Percentiles rank a stretch among this genome's conserved stretches.
Conservation (phyloP, 2,888 invertebrate species). For the Amblyjoppa fuscipennis region DNA sequence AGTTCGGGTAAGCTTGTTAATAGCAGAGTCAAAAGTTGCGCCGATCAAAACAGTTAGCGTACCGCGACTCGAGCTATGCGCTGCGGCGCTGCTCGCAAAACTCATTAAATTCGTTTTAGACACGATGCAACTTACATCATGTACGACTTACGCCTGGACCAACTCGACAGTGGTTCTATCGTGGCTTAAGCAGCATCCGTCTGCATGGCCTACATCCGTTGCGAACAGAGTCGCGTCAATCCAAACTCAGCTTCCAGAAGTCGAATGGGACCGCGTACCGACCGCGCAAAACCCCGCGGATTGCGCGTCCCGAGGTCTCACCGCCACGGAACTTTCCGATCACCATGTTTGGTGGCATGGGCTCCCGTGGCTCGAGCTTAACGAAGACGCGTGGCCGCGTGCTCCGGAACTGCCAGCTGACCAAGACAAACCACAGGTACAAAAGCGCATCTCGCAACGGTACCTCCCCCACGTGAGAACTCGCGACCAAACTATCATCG, state of each 20-base stretch:
- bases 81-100: constrained; percentile 36
- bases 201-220: constrained; percentile 57
- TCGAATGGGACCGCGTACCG: constrained; percentile 63
- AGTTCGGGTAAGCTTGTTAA: constrained; percentile 20
- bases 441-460: background rate
- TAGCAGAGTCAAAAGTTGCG: constrained; percentile 57
- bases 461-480: background rate
- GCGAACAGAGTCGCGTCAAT: constrained; percentile 60
- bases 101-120: constrained; percentile 26
- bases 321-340: constrained; percentile 46
- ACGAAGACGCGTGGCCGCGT: background rate
- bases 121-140: background rate
- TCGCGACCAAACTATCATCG: constrained; percentile 49
- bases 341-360: constrained; percentile 71
- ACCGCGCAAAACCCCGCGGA: constrained; percentile 71
- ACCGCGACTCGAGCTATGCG: constrained; percentile 54
- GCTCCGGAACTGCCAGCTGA: background rate
- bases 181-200: constrained; percentile 66
- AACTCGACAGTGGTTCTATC: constrained; percentile 68
- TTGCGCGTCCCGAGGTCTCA: constrained; percentile 69
- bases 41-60: constrained; percentile 57
- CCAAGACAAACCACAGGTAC: background rate
- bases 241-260: constrained; percentile 33
- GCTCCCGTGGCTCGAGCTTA: constrained; percentile 33
- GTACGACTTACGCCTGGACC: constrained; percentile 65